Base-by-base conservation (phyloP, 2,113 vertebrate species). In the Menura novaehollandiae region DNA sequence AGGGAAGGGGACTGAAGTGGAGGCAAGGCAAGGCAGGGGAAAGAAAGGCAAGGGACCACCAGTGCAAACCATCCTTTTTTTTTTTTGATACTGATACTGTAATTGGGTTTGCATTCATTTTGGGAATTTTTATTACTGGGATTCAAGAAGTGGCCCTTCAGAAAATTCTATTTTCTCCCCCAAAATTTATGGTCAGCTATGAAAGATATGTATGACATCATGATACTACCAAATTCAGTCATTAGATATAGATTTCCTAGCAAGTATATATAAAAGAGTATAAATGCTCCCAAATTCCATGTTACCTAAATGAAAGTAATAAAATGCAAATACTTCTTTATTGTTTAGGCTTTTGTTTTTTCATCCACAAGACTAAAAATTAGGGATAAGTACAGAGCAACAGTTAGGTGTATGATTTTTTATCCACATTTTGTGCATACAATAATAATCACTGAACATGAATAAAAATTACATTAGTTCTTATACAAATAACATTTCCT, bases 401-500 rank as follows among this genome's bases (percentile, higher is more conserved):
- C 18, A 53, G 5, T 13, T 75, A 83, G 21, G 3, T 76, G 15
- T 62, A 37, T 2, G 5, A 52, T 11, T 55, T 80, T 88, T 91
- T 75, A 75, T 49, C 18, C n/a, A 52, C 2, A 1, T 77, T 82
- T 89, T 74, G 55, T 47, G 17, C 19, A 53, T 68, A 82, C 5
- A 88, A 59, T 39, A 89, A 58, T 71, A 91, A 77, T 37, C 28
- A 63, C 35, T 77, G 74, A 55, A 39, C 32, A 39, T 68, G 23
- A 77, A 58, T 62, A 59, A 53, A 96, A 91, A 58, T 73, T 81
- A 44, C 24, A 62, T 63, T 69, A 43, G 10, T 85, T 88, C 51
- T 90, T 80, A n/a, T 23, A 83, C 19, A 74, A 95, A 83, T 89
- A 23, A 80, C 37, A 91, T 89, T 95, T 96, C 58, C 55, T 85